Evolutionary conservation across 2,888 invertebrate genomes (phyloP).

Genomic region (Pollenia labialis): DNA sequence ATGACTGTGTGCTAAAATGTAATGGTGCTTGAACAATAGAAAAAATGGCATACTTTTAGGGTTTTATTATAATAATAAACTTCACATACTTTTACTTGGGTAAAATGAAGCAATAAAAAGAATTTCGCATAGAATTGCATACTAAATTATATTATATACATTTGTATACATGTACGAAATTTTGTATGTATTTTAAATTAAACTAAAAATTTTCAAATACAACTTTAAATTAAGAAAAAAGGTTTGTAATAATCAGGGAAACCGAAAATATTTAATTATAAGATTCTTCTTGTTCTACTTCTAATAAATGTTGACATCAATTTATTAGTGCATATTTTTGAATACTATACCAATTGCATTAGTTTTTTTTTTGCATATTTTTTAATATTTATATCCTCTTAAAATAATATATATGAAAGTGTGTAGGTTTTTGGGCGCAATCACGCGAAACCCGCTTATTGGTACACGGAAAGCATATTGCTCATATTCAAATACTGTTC

Average conservation of each 20-base stretch:
- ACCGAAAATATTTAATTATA: too few species aligned
- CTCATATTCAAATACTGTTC: too few species aligned
- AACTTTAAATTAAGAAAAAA: conserved; percentile 9
- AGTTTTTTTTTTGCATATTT: too few species aligned
- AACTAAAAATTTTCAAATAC: background rate
- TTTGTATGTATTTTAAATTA: background rate
- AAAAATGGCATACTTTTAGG: conserved; percentile 11
- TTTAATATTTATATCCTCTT: too few species aligned
- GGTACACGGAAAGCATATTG: too few species aligned
- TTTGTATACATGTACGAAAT: background rate
- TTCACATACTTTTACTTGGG: background rate
- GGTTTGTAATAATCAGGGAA: background rate
- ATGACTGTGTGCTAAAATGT: conserved; percentile 23
- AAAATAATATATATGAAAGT: too few species aligned
- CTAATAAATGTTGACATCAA: too few species aligned
- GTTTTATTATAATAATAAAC: conserved; percentile 19
- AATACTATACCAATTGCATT: too few species aligned
- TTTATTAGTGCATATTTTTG: too few species aligned
- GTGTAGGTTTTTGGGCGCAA: too few species aligned
- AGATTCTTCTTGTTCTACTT: too few species aligned
- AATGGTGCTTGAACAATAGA: conserved; percentile 4
- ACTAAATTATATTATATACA: background rate
- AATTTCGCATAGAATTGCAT: background rate
- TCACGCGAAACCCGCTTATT: too few species aligned
- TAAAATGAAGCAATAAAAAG: conserved; percentile 22